These are phyloP conservation scores for Archaeoteleia sp. DNA, from an alignment of 2,888 invertebrate species.

Conservation along the genomic window DNA sequence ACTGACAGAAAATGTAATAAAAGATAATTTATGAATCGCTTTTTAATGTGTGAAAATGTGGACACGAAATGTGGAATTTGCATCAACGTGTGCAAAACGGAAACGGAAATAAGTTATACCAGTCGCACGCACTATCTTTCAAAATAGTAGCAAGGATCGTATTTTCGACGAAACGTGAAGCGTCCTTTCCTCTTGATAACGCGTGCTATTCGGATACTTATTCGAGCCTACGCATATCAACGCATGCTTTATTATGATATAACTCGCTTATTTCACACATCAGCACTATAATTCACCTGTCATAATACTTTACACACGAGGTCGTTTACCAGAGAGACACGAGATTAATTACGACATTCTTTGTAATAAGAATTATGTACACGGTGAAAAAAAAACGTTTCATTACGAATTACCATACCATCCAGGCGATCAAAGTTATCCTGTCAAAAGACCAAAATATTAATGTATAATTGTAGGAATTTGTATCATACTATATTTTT, in stretches of 20 bases:
- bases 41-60: no score
- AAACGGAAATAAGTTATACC: conserved; percentile 2
- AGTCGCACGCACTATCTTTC: conserved; percentile 36
- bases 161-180: conserved; percentile 43
- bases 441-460: no score
- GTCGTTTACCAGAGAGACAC: conserved; percentile 12
- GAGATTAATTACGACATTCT: no score
- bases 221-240: conserved; percentile 29
- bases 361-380: no score
- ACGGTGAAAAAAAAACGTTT: no score
- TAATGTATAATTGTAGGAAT: no score
- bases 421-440: no score
- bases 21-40: conserved; percentile 1
- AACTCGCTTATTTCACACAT: conserved; percentile 15
- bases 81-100: conserved; percentile 1
- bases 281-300: conserved; percentile 15
- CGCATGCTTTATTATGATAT: conserved; percentile 23
- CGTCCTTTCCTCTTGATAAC: conserved; percentile 43
- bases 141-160: conserved; percentile 14
- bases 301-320: conserved; percentile 2
- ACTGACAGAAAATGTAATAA: no score
- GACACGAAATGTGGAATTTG: conserved; percentile 24
- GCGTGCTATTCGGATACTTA: conserved; percentile 4
- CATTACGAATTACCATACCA: no score
- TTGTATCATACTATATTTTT: no score